Evolutionary conservation across 2,797 vertebrate species (phyloP).

Genomic region (Erpetoichthys calabaricus): DNA sequence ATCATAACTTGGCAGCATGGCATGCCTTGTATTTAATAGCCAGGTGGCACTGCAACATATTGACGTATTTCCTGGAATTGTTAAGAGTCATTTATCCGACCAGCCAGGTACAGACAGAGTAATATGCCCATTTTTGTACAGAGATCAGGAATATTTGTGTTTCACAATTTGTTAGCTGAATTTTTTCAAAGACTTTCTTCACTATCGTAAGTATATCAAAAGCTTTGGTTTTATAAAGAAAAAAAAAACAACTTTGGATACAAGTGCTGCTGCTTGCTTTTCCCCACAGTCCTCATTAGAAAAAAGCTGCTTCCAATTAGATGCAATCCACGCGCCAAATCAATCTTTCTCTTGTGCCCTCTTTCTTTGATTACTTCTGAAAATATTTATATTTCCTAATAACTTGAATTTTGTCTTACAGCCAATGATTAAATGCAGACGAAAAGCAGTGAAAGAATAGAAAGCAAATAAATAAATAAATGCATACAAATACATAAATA

Average conservation of each 20-base stretch:
- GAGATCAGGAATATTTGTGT: too few species aligned
- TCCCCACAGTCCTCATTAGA: constrained; percentile 52
- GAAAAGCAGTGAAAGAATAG: constrained; percentile 28
- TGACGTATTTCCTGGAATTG: too few species aligned
- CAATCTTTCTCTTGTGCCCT: constrained; percentile 41
- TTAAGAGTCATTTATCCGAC: too few species aligned
- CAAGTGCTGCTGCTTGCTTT: constrained; percentile 27
- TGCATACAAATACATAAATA: too few species aligned
- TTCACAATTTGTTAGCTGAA: background rate
- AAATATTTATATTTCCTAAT: constrained; percentile 70
- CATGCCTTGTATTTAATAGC: too few species aligned
- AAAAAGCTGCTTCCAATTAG: constrained; percentile 61
- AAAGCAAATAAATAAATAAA: constrained; percentile 26
- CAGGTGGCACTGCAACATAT: too few species aligned
- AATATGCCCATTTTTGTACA: too few species aligned
- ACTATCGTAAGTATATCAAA: too few species aligned
- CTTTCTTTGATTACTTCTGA: constrained; percentile 57
- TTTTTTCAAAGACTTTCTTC: constrained; percentile 14
- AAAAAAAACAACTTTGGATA: constrained; percentile 23
- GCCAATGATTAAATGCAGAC: constrained; percentile 57
- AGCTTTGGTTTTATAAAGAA: too few species aligned
- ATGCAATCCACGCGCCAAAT: constrained; percentile 49
- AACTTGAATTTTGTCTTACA: constrained; percentile 54
- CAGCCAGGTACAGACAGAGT: too few species aligned
- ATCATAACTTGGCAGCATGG: too few species aligned